These are phyloP conservation scores for Drosophila repletoides DNA, from an alignment of 1,140 invertebrate species.

Conservation along the genomic window DNA sequence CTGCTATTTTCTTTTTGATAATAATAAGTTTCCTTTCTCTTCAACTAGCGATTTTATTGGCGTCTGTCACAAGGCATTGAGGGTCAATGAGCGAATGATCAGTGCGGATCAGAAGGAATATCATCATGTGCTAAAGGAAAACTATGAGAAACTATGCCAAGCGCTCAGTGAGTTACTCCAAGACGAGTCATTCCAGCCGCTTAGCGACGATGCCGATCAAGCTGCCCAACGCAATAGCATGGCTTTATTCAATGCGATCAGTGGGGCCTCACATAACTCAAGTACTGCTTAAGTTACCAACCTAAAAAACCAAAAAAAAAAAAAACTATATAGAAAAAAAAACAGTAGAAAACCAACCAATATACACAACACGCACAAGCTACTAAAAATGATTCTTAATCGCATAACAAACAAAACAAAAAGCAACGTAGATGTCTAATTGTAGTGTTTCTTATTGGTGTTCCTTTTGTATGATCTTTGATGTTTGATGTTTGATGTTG, in stretches of 20 bases:
- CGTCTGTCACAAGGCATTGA: conserved; percentile 92
- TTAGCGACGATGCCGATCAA: conserved; percentile 80
- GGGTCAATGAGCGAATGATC: conserved; percentile 93
- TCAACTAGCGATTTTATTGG: conserved; percentile 92
- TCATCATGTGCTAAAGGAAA: conserved; percentile 91
- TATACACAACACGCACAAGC: conserved; percentile 36
- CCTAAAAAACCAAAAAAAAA: conserved; percentile 18
- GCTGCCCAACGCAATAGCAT: conserved; percentile 85
- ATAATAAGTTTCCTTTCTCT: too few species aligned
- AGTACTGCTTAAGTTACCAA: conserved; percentile 85
- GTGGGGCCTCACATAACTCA: conserved; percentile 86
- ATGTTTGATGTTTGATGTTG: conserved; percentile 55
- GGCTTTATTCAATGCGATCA: conserved; percentile 87
- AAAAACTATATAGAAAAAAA: conserved; percentile 45
- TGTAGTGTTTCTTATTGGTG: conserved; percentile 50
- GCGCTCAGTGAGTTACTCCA: conserved; percentile 89
- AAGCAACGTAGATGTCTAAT: conserved; percentile 31
- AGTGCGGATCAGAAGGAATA: conserved; percentile 93
- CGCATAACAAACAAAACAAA: conserved; percentile 33
- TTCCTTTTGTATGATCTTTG: conserved; percentile 46
- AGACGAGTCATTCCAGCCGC: conserved; percentile 83
- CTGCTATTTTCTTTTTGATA: too few species aligned
- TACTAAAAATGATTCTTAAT: conserved; percentile 44
- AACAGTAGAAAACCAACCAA: conserved; percentile 25
- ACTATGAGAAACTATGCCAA: conserved; percentile 92